Conservation (phyloP, 2,797 vertebrate species). For the Psittacula echo region DNA sequence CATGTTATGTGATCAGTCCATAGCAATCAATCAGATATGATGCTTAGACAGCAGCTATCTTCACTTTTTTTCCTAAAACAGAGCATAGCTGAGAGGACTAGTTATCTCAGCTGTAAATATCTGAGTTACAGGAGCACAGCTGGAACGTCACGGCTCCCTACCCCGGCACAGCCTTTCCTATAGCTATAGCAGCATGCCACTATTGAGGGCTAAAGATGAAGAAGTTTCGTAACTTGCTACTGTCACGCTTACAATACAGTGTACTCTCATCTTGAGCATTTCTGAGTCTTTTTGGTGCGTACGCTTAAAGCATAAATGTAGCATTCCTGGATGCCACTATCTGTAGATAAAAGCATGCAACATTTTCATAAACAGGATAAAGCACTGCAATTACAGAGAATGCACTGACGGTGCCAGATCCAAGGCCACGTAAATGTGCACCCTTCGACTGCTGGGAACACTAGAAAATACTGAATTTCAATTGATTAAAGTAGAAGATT, state of each 20-base stretch:
- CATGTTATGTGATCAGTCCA: not conserved
- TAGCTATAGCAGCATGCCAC: constrained; percentile 47
- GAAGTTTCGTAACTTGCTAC: constrained; percentile 53
- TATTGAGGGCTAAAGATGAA: constrained; percentile 59
- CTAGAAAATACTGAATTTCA: constrained; percentile 33
- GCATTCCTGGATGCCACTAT: constrained; percentile 4
- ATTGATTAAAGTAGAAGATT: constrained; percentile 33
- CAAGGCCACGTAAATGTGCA: not conserved
- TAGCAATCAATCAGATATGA: not conserved
- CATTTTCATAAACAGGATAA: constrained; percentile 52
- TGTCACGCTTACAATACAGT: constrained; percentile 10
- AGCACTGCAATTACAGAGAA: constrained; percentile 37
- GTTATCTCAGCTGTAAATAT: constrained; percentile 64
- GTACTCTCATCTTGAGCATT: not conserved
- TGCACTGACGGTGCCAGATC: not conserved
- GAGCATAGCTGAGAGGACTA: constrained; percentile 28
- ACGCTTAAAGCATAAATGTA: constrained; percentile 30
- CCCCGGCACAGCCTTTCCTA: constrained; percentile 30
- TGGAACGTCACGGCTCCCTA: constrained; percentile 43
- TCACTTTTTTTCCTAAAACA: constrained; percentile 43
- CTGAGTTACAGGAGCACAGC: constrained; percentile 59
- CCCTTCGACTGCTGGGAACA: not conserved
- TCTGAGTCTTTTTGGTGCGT: constrained; percentile 30
- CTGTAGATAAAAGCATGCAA: constrained; percentile 37
- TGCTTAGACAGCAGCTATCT: not conserved